phyloP scores from a whole-genome alignment of 2,797 vertebrate genomes.

The Knipowitschia caucasica region DNA sequence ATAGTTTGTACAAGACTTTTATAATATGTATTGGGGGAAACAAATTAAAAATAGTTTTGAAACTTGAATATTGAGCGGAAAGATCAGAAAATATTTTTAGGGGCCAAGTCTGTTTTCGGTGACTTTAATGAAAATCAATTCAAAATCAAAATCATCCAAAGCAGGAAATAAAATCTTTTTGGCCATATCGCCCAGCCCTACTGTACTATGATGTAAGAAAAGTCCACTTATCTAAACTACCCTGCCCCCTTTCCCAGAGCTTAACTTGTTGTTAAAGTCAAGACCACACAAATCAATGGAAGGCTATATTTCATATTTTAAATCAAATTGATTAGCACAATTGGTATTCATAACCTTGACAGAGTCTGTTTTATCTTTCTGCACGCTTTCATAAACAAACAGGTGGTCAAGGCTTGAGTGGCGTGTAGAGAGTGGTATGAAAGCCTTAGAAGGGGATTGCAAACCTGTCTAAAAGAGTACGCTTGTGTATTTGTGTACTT shows the following conservation, averaged over 20 bases:
- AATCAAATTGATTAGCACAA: slow-evolving; percentile 78
- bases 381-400: slow-evolving; percentile 77
- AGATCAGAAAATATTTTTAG: too few relatives aligned
- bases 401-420: slow-evolving; percentile 47
- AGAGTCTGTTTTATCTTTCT: slow-evolving; percentile 79
- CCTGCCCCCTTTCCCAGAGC: slow-evolving; percentile 40
- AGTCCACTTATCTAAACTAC: slow-evolving; percentile 29
- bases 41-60: too few relatives aligned
- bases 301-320: slow-evolving; percentile 66
- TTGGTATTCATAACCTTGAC: slow-evolving; percentile 78
- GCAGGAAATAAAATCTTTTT: too few relatives aligned
- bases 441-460: slow-evolving; percentile 52
- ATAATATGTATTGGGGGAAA: too few relatives aligned
- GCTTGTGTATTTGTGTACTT: slow-evolving; percentile 57
- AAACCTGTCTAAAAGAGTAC: slow-evolving; percentile 34
- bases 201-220: slow-evolving; percentile 42
- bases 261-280: slow-evolving; percentile 39
- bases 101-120: too few relatives aligned
- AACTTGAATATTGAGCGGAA: too few relatives aligned
- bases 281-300: slow-evolving; percentile 66
- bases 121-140: too few relatives aligned
- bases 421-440: slow-evolving; percentile 42
- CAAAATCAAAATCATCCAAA: too few relatives aligned
- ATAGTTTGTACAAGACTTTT: too few relatives aligned
- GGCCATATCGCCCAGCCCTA: too few relatives aligned